Evolutionary conservation across 2,113 vertebrate genomes (phyloP).

Genomic region (Cercocebus atys): DNA sequence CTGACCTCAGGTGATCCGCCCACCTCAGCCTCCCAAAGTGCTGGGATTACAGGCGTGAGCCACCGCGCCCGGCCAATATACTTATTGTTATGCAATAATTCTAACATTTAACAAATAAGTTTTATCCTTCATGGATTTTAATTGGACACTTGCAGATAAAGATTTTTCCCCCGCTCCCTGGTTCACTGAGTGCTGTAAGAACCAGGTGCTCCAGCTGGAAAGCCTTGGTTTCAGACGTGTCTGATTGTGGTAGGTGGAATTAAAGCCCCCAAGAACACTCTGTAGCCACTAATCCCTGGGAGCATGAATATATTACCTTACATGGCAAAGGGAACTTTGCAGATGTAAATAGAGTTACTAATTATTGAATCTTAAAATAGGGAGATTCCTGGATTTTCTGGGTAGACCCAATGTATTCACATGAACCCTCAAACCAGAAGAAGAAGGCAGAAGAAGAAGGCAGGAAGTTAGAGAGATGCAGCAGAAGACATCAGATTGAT

Average conservation of each 20-base stretch:
- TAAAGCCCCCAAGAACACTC: neutral
- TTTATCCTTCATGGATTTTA: neutral
- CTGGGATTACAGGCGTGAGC: no score
- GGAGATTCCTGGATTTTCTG: neutral
- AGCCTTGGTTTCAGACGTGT: neutral
- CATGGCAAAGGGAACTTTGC: neutral
- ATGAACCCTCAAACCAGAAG: neutral
- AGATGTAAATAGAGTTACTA: neutral
- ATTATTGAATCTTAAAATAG: neutral
- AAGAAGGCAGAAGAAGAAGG: neutral
- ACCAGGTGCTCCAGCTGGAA: neutral
- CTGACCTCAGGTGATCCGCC: no score
- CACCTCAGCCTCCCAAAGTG: no score
- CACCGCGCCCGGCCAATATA: no score
- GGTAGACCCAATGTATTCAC: neutral
- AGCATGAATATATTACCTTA: neutral
- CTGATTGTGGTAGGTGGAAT: neutral
- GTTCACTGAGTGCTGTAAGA: neutral
- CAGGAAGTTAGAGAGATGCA: neutral
- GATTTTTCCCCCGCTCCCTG: neutral
- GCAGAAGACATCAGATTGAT: neutral
- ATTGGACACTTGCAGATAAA: neutral
- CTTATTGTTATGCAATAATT: neutral
- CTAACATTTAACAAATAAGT: neutral
- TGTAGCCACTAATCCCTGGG: neutral